phyloP scores from a whole-genome alignment of 2,113 vertebrate species.

The Saccopteryx bilineata region DNA sequence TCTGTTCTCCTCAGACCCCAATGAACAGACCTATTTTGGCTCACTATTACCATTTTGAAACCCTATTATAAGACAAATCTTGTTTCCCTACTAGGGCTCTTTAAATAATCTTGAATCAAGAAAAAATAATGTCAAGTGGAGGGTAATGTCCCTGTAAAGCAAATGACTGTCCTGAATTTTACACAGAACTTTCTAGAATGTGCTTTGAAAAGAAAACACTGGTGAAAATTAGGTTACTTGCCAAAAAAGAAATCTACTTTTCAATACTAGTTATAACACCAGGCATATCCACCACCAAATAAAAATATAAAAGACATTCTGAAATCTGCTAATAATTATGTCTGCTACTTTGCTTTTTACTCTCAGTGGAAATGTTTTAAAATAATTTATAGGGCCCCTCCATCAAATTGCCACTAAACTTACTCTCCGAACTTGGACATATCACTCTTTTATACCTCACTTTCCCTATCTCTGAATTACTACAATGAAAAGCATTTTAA shows the following conservation, averaged over 20 bases:
- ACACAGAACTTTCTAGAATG: neutral
- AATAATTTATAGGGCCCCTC: neutral
- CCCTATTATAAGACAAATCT: neutral
- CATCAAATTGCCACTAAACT: neutral
- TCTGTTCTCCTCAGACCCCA: neutral
- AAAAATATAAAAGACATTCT: slow-evolving; percentile 9
- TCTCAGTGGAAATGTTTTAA: neutral
- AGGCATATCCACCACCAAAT: neutral
- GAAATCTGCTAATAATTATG: neutral
- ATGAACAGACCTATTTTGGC: neutral
- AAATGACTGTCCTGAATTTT: neutral
- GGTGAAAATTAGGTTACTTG: neutral
- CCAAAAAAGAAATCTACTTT: neutral
- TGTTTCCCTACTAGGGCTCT: neutral
- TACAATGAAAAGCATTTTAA: neutral
- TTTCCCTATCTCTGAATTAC: neutral
- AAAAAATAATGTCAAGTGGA: neutral
- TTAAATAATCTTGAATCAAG: neutral
- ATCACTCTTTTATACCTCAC: neutral
- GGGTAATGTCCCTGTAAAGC: neutral
- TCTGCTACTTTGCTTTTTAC: neutral
- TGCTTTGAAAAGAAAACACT: neutral
- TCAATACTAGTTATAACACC: neutral
- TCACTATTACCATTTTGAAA: neutral
- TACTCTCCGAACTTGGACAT: neutral